Percentiles rank a stretch among this genome's conserved stretches.
These are phyloP conservation scores for Bungarus multicinctus DNA, from an alignment of 2,113 vertebrate genomes.

Conservation along the genomic window DNA sequence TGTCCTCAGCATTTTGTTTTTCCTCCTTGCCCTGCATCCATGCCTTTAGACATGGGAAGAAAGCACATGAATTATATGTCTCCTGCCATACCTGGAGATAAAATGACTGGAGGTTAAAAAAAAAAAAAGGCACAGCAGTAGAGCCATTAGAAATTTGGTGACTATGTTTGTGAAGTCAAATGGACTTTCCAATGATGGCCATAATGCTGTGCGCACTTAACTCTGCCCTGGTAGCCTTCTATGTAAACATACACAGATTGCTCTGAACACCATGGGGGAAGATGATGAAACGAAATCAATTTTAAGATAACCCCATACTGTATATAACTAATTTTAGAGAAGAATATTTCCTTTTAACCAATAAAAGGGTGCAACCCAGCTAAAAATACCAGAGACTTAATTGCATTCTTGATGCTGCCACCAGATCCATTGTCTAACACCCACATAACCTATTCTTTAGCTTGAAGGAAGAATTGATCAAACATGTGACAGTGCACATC, in stretches of 20 bases:
- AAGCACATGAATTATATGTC: not conserved
- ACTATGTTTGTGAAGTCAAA: not conserved
- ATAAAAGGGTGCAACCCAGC: slow-evolving; percentile 29
- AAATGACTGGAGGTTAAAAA: not conserved
- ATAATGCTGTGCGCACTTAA: not conserved
- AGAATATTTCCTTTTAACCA: slow-evolving; percentile 17
- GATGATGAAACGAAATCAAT: not conserved
- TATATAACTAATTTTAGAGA: slow-evolving; percentile 3
- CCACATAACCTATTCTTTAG: slow-evolving; percentile 27
- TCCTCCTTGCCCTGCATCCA: not conserved
- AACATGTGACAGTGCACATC: slow-evolving; percentile 19
- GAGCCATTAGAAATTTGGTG: not conserved
- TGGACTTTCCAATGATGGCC: too few relatives aligned
- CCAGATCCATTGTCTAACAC: slow-evolving; percentile 27
- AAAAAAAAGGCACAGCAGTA: not conserved
- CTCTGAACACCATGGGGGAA: not conserved
- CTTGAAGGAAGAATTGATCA: slow-evolving; percentile 28
- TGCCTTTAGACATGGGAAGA: not conserved
- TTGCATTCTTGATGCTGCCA: slow-evolving; percentile 27
- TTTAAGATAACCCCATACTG: not conserved
- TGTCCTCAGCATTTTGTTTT: not conserved
- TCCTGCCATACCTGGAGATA: too few relatives aligned
- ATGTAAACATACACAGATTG: not conserved
- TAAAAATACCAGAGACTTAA: slow-evolving; percentile 35
- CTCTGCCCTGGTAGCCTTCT: not conserved